Percentiles rank a stretch among this genome's conserved stretches.
phyloP scores from a whole-genome alignment of 2,888 invertebrate genomes.

The Diadromus collaris region DNA sequence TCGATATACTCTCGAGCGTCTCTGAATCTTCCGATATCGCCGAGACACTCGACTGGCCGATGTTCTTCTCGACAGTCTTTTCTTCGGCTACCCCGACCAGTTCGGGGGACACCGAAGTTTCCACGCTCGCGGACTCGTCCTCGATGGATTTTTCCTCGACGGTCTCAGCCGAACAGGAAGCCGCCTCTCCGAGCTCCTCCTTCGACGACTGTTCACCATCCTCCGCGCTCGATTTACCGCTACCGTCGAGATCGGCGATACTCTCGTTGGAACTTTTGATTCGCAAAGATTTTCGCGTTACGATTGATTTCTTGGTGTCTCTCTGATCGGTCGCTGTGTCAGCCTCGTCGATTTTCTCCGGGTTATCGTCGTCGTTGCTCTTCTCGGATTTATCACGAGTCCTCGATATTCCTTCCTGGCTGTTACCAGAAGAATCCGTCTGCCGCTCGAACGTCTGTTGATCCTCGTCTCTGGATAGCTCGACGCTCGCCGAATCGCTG shows the following conservation, averaged over 20 bases:
- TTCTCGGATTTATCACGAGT: slow-evolving; percentile 40
- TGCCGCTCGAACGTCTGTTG: slow-evolving; percentile 32
- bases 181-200: slow-evolving; percentile 40
- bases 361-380: background rate
- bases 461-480: slow-evolving; percentile 51
- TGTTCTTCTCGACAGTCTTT: slow-evolving; percentile 35
- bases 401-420: slow-evolving; percentile 25
- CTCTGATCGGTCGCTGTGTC: slow-evolving; percentile 23
- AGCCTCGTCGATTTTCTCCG: slow-evolving; percentile 49
- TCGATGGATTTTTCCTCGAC: background rate
- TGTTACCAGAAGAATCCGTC: slow-evolving; percentile 17
- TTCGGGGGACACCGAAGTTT: slow-evolving; percentile 13
- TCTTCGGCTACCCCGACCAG: background rate
- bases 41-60: slow-evolving; percentile 43
- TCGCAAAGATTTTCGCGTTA: slow-evolving; percentile 53
- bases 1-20: slow-evolving; percentile 76
- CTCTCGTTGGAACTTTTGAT: slow-evolving; percentile 44
- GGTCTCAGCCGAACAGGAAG: slow-evolving; percentile 4
- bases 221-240: slow-evolving; percentile 31
- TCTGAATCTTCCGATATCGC: slow-evolving; percentile 69
- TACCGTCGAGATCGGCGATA: slow-evolving; percentile 34
- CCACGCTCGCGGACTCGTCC: slow-evolving; percentile 39
- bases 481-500: slow-evolving; percentile 62
- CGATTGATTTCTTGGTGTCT: slow-evolving; percentile 49
- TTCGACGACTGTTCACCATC: slow-evolving; percentile 28